Evolutionary conservation across 2,888 invertebrate species (phyloP), one percentile per base, ranked within the genome.

Genomic region (Phorcus lineatus): DNA sequence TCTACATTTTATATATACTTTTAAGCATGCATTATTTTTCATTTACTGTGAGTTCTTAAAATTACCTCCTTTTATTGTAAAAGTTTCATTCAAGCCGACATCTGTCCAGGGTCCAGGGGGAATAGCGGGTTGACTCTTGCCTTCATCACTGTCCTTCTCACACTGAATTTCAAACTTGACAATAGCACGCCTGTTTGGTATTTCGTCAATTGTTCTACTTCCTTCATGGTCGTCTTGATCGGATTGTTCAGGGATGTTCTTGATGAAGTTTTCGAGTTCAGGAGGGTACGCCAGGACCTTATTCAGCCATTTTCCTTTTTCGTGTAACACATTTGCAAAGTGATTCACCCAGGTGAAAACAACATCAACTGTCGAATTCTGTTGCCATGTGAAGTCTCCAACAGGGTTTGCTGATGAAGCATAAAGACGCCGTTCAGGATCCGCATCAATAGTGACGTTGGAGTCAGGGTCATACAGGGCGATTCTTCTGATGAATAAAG

Each of bases 351-450:
- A 88, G 0, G 66, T 62, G 9, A 88, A 78, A 0, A 6, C 70
- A 13, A 88, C 74, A 3, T 17, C 13, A 0, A 78, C 76, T 16
- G 66, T 13, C 24, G 67, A 53, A 24, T 82, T 77, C 0, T 81
- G 74, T 57, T 87, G 87, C 87, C 87, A 89, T 7, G 78, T 79
- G 70, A 83, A 87, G 36, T 82, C 81, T 9, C 84, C 84, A 11
- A 82, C 82, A 13, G 31, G 9, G 17, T 74, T 70, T 0, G 87
- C 87, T 2, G 85, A 82, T 7, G 83, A 66, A 0, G 85, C 78
- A 70, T 75, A 80, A 2, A 89, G 74, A 31, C 75, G 78, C 19
- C 66, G 22, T 1, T 75, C 17, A 7, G 81, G 77, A 17, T 53
- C 75, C 0, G 74, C 54, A 47, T 83, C 82, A 2, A 85, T 0